phyloP scores from a whole-genome alignment of 1,140 invertebrate species.

The Reticulitermes speratus region DNA sequence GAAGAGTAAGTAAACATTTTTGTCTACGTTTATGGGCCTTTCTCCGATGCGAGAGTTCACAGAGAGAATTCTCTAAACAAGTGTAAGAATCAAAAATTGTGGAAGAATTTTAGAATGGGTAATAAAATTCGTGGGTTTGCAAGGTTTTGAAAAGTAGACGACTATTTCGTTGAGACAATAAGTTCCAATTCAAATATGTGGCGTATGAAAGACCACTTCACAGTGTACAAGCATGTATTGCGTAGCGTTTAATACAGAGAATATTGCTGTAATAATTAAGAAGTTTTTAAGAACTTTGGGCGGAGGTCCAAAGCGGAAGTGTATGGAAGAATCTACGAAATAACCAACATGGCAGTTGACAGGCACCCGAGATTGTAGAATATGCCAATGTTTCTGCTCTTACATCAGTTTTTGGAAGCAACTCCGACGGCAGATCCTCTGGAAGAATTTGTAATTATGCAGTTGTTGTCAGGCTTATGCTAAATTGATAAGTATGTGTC shows the following conservation, averaged over 20 bases:
- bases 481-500: neutral
- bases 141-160: neutral
- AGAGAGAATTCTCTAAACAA: neutral
- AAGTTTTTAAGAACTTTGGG: constrained; percentile 27
- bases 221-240: neutral
- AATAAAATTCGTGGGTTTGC: neutral
- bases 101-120: neutral
- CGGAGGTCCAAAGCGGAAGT: constrained; percentile 37
- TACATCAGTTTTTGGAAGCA: neutral
- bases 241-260: neutral
- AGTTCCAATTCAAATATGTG: neutral
- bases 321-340: constrained; percentile 24
- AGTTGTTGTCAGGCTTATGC: neutral
- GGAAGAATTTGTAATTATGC: neutral
- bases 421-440: neutral
- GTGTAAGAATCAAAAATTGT: neutral
- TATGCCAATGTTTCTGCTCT: neutral
- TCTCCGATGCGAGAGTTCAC: neutral
- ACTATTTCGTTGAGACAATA: neutral
- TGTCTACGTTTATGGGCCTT: neutral
- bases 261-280: neutral
- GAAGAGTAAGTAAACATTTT: constrained; percentile 37
- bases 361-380: constrained; percentile 21
- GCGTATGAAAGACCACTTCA: neutral
- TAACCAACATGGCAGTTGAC: constrained; percentile 38